Conservation (phyloP, 2,113 vertebrate genomes). For the Ivindomyrus marchei region DNA sequence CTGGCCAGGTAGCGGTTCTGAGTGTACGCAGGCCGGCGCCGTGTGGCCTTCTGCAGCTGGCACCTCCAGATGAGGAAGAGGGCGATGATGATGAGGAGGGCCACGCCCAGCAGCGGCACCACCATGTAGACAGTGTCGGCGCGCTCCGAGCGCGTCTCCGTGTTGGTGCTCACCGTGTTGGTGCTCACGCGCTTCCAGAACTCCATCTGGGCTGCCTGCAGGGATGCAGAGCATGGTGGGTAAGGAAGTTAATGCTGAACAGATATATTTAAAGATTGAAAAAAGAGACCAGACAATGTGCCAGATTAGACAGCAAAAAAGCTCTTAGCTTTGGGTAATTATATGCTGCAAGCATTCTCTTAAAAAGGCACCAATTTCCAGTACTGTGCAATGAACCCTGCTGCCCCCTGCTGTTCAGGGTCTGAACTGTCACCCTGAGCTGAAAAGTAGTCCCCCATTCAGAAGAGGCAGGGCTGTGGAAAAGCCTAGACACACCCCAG, state of each 20-base stretch:
- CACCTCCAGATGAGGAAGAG: slow-evolving; percentile 89
- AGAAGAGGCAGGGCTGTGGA: not conserved
- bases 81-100: slow-evolving; percentile 76
- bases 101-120: slow-evolving; percentile 76
- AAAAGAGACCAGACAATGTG: not conserved
- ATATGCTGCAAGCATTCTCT: not conserved
- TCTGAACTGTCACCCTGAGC: not conserved
- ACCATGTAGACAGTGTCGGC: slow-evolving; percentile 77
- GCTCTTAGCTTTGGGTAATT: not conserved
- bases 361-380: not conserved
- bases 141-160: slow-evolving; percentile 51
- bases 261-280: not conserved
- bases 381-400: not conserved
- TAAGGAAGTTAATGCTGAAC: not conserved
- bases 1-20: slow-evolving; percentile 77
- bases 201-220: slow-evolving; percentile 66
- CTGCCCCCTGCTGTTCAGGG: not conserved
- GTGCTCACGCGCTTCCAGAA: slow-evolving; percentile 76
- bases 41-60: slow-evolving; percentile 80
- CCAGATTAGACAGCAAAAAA: not conserved
- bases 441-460: not conserved
- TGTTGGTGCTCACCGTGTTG: slow-evolving; percentile 69
- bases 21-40: slow-evolving; percentile 71
- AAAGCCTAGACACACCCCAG: not conserved
- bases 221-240: not conserved